Evolutionary conservation across 2,888 invertebrate species (phyloP), one percentile per base, ranked within the genome.

Genomic region (Erynnis tages): DNA sequence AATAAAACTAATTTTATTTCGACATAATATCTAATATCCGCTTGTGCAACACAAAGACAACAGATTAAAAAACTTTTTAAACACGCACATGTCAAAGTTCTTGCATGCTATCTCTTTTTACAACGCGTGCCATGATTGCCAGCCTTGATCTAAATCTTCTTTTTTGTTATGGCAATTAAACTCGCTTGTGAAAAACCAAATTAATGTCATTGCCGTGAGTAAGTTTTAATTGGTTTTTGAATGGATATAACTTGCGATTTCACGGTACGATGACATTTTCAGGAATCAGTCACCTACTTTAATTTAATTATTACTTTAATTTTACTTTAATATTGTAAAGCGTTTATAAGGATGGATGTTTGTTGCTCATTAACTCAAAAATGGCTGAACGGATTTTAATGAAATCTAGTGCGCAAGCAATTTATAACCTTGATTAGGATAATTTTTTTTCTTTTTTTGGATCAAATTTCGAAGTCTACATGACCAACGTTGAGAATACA

Each of bases 201-300:
- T 48, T 48, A 16, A 40, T 48, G 38, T 40, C 38, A 40, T 32
- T 48, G 48, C 46, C 46, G 46, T 47, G 46, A 47, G 46, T 47
- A 47, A 7, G 13, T 37, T 47, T 37, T 29, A 47, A 47, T 47
- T 47, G 37, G 17, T 4, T 47, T 47, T 47, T 47, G 14, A 37
- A 37, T 47, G 14, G 27, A 37, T 29, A 44, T 21, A 7, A 32
- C 32, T 35, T 11, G 27, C 11, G 29, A 47, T 37, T 17, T 27
- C 23, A 37, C 37, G 27, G 25, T 37, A 16, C 14, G 21, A 43
- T 19, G 43, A 29, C 5, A 41, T 25, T 6, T 27, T 10, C 21
- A n/a, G 13, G 11, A 13, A 30, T 13, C 30, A 30, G n/a, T n/a
- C 11, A 4, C 17, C 2, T 17, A 1, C 8, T 2, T 16, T 17